These are phyloP conservation scores for Lamproptera curius DNA, from an alignment of 2,888 invertebrate genomes.

Conservation along the genomic window DNA sequence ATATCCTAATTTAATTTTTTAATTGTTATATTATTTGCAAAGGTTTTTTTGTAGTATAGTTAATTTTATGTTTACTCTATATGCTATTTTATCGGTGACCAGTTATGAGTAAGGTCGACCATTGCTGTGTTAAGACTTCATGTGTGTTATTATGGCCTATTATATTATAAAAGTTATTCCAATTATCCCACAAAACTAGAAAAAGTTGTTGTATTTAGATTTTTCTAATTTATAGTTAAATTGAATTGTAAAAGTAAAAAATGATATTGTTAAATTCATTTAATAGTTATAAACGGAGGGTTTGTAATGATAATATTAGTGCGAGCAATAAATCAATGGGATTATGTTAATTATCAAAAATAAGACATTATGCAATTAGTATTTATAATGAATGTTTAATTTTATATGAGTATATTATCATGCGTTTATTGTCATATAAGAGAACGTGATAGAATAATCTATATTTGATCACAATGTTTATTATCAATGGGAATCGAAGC, in stretches of 20 bases:
- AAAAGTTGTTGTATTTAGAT: too few relatives aligned
- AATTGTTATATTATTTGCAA: not conserved
- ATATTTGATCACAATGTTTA: slow-evolving; percentile 4
- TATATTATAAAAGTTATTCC: slow-evolving; percentile 13
- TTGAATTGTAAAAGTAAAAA: too few relatives aligned
- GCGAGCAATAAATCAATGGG: too few relatives aligned
- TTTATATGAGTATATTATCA: not conserved
- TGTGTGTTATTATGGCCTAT: slow-evolving; percentile 12
- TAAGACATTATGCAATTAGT: not conserved
- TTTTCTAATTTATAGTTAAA: too few relatives aligned
- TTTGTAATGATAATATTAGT: too few relatives aligned
- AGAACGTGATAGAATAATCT: not conserved
- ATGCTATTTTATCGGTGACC: slow-evolving; percentile 1
- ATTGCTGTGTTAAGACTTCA: not conserved
- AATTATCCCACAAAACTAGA: not conserved
- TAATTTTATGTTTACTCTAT: not conserved
- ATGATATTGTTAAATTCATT: too few relatives aligned
- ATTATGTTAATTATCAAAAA: not conserved
- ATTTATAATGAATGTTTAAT: not conserved
- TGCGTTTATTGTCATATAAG: not conserved
- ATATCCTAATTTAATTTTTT: too few relatives aligned
- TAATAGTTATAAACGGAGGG: too few relatives aligned
- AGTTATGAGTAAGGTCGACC: slow-evolving; percentile 4
- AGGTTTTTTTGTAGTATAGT: not conserved
- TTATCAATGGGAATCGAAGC: slow-evolving; percentile 6